Base-by-base conservation (phyloP, 2,113 vertebrate genomes). In the Callospermophilus lateralis region DNA sequence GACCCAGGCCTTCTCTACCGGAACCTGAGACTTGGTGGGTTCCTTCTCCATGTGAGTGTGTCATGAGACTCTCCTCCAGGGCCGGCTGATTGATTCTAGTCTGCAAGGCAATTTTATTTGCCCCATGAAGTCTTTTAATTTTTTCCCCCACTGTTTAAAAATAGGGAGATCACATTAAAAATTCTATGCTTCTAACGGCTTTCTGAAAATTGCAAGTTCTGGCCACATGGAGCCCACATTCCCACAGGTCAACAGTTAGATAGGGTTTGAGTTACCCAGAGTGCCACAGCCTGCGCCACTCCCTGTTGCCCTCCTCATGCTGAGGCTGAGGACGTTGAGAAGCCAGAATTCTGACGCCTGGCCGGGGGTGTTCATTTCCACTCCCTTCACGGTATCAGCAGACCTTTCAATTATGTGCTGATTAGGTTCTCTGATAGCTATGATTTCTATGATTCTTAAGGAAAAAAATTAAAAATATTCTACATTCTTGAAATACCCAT, bases 251-350 rank as follows among this genome's bases (percentile, higher is more conserved):
- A 42, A 10, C 8, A 16, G 8, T 15, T 2, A 30, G 77, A 6
- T 12, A 84, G n/a, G 45, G 34, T 55, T n/a, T 4, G 12, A 30
- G 45, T 67, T 4, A 13, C 42, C 19, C 67, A 13, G 8, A 58
- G 28, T 9, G 19, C 28, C 74, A 0, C 4, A 8, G 92, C 37
- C n/a, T 34, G 42, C 30, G 11, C 74, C 24, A 0, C 24, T 19
- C 67, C 42, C 45, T 8, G 4, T 8, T 0, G 19, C 17, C 16
- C 76, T n/a, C 32, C 61, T 24, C 1, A 0, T 11, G 13, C 51
- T 13, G n/a, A 32, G 16, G 61, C 1, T 0, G 10, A 45, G 32
- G 20, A 8, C 5, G 1, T 0, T 24, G 32, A 37, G 30, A 65
- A 10, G 9, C 16, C 17, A 9, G 70, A 26, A 13, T 17, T 0